These are phyloP conservation scores for Cherax destructor DNA, from an alignment of 1,140 invertebrate genomes.

Conservation along the genomic window DNA sequence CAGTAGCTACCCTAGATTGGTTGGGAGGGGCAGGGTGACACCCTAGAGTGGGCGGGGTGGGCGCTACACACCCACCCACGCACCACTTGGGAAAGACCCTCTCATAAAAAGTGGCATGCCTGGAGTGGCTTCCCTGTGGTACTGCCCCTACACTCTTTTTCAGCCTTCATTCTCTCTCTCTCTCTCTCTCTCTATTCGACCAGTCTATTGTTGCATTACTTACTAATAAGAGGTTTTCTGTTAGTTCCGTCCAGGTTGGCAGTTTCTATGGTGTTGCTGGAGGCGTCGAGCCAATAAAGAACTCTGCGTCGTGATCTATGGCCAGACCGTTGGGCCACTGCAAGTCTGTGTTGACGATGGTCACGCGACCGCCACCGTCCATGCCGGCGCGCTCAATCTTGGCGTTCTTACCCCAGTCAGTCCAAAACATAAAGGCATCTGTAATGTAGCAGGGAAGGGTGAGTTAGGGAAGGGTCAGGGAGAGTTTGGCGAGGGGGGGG, in stretches of 20 bases:
- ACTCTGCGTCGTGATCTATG: slow-evolving; percentile 91
- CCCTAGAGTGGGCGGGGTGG: too few relatives aligned
- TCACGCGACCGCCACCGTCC: slow-evolving; percentile 84
- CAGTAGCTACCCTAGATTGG: too few relatives aligned
- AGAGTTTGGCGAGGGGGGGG: too few relatives aligned
- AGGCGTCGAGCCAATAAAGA: slow-evolving; percentile 97
- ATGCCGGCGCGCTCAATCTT: slow-evolving; percentile 76
- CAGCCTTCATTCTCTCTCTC: neutral
- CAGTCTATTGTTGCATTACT: slow-evolving; percentile 74
- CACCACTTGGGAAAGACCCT: too few relatives aligned
- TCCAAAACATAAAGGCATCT: slow-evolving; percentile 91
- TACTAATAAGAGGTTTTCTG: slow-evolving; percentile 81
- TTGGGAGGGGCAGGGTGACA: too few relatives aligned
- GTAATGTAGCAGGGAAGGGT: neutral
- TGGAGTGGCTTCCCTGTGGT: too few relatives aligned
- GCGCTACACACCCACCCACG: too few relatives aligned
- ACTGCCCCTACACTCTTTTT: neutral
- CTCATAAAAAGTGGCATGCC: too few relatives aligned
- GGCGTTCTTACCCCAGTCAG: slow-evolving; percentile 88
- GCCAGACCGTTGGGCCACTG: slow-evolving; percentile 96
- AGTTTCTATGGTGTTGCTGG: slow-evolving; percentile 92
- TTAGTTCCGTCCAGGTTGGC: slow-evolving; percentile 83
- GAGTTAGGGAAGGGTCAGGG: too few relatives aligned
- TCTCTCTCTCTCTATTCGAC: neutral
- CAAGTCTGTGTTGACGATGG: slow-evolving; percentile 86